These are phyloP conservation scores for Zoroaster sp. DNA, from an alignment of 53 echinoderm and acorn worm genomes.

Conservation along the genomic window DNA sequence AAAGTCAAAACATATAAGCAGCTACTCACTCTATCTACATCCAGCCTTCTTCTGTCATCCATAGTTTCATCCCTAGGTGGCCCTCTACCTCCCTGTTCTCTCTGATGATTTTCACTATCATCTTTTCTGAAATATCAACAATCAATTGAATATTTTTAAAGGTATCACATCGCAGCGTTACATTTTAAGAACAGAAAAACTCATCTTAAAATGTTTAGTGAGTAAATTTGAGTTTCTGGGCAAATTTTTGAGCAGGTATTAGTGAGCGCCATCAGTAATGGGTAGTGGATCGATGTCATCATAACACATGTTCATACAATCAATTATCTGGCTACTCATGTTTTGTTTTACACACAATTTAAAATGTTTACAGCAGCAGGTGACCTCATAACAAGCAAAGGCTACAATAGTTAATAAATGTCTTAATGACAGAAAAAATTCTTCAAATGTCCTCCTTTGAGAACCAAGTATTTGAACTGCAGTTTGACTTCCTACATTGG, in stretches of 20 bases:
- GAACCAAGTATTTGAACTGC: too few relatives aligned
- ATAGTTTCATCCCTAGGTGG: neutral
- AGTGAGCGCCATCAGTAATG: slow-evolving; percentile 57
- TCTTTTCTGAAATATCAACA: neutral
- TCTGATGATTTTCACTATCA: neutral
- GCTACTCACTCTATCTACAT: neutral
- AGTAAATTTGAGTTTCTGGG: too few relatives aligned
- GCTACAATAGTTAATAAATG: too few relatives aligned
- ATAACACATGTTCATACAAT: slow-evolving; percentile 1
- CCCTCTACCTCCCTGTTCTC: neutral
- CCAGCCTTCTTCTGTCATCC: neutral
- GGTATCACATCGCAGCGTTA: neutral
- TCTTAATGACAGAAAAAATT: too few relatives aligned
- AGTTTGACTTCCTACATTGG: too few relatives aligned
- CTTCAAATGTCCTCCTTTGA: too few relatives aligned
- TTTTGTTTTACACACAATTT: too few relatives aligned
- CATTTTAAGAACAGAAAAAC: too few relatives aligned
- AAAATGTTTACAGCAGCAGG: too few relatives aligned
- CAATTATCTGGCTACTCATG: slow-evolving; percentile 2
- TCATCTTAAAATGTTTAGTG: too few relatives aligned
- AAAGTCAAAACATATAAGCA: neutral
- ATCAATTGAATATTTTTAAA: neutral
- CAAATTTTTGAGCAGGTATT: too few relatives aligned
- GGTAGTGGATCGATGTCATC: slow-evolving; percentile 59
- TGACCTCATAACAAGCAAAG: too few relatives aligned